Evolutionary conservation across 2,113 vertebrate genomes (phyloP).

Genomic region (Boleophthalmus pectinirostris): DNA sequence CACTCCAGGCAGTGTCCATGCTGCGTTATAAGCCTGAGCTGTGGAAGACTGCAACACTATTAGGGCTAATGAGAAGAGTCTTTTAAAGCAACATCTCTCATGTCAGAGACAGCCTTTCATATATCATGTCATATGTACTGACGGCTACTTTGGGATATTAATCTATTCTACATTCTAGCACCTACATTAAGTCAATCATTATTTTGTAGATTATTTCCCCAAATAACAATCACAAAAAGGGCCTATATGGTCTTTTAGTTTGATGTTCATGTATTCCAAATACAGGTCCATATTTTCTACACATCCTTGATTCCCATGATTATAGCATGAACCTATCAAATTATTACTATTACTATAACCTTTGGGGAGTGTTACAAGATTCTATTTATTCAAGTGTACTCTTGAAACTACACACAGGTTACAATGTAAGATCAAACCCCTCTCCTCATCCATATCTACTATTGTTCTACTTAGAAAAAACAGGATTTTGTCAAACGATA

Average conservation of each 20-base stretch:
- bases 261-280: too few relatives aligned
- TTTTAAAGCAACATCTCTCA: constrained; percentile 6
- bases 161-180: not conserved
- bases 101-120: not conserved
- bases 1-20: constrained; percentile 52
- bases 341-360: not conserved
- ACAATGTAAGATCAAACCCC: not conserved
- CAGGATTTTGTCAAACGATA: too few relatives aligned
- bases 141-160: not conserved
- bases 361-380: not conserved
- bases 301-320: not conserved
- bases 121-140: not conserved
- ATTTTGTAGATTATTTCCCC: too few relatives aligned
- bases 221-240: too few relatives aligned
- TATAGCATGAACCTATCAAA: not conserved
- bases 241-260: not conserved
- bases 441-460: not conserved
- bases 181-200: not conserved
- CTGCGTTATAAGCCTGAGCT: constrained; percentile 45
- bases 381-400: not conserved
- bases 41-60: constrained; percentile 24
- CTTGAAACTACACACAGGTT: not conserved
- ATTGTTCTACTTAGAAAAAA: too few relatives aligned
- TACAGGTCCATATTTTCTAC: not conserved
- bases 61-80: not conserved